These are phyloP conservation scores for Morpho deidamia DNA, from an alignment of 2,888 invertebrate genomes.

Conservation along the genomic window DNA sequence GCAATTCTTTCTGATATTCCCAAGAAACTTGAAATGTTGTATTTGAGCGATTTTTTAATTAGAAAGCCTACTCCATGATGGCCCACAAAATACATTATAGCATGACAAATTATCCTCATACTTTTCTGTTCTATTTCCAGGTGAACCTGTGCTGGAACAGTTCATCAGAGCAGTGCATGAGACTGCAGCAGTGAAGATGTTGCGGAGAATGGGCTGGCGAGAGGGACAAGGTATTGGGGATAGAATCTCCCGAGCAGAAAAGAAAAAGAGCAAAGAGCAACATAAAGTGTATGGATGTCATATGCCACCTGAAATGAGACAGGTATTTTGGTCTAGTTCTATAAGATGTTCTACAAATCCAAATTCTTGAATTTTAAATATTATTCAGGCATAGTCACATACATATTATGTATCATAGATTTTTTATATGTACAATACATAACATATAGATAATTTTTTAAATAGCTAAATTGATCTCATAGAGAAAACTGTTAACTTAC, in stretches of 20 bases:
- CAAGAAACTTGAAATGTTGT: background rate
- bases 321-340: constrained; percentile 30
- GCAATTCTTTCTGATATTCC: background rate
- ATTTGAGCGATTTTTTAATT: background rate
- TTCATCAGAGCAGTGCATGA: constrained; percentile 87
- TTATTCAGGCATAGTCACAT: no score
- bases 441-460: no score
- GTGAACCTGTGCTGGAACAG: constrained; percentile 84
- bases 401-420: no score
- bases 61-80: background rate
- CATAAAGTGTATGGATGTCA: constrained; percentile 67
- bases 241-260: constrained; percentile 56
- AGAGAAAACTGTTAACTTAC: no score
- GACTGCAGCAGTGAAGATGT: constrained; percentile 90
- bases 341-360: no score
- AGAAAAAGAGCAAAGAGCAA: constrained; percentile 45
- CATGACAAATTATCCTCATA: background rate
- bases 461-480: no score
- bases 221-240: constrained; percentile 91
- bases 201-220: constrained; percentile 95
- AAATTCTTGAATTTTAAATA: no score
- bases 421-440: no score
- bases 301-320: constrained; percentile 58
- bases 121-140: constrained; percentile 37
- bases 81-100: background rate